A percentile compares a stretch with the other conserved stretches of the same genome.
Conservation (phyloP, 1,140 invertebrate genomes). For the Augochlora pura region DNA sequence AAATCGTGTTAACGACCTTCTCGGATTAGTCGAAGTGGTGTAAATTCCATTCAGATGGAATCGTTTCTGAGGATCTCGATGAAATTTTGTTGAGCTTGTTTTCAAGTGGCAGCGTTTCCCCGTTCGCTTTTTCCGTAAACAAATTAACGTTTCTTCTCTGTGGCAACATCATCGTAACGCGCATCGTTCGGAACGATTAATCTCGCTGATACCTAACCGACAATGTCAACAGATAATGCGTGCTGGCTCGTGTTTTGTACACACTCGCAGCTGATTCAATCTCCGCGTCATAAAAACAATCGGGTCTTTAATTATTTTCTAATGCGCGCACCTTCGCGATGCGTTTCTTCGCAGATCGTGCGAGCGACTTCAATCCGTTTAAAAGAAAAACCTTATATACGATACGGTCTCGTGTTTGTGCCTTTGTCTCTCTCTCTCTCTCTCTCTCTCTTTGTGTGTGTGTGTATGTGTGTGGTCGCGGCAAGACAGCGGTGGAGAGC, state of each 20-base stretch:
- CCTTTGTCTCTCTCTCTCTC: neutral
- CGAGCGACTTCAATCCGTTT: constrained; percentile 21
- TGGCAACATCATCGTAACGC: constrained; percentile 15
- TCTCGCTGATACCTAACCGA: constrained; percentile 23
- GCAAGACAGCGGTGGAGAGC: constrained; percentile 2
- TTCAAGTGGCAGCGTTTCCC: neutral
- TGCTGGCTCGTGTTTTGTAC: constrained; percentile 59
- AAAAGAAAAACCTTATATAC: constrained; percentile 4
- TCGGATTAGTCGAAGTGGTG: neutral
- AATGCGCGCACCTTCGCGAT: neutral
- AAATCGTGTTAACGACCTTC: neutral
- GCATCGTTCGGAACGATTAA: constrained; percentile 26
- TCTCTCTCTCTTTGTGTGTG: no score
- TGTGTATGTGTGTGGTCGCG: no score
- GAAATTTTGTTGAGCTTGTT: neutral
- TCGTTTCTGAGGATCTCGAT: no score
- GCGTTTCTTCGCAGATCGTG: neutral
- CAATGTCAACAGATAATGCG: constrained; percentile 57
- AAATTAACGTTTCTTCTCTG: neutral
- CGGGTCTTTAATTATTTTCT: constrained; percentile 28
- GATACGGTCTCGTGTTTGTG: neutral
- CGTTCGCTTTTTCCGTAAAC: no score
- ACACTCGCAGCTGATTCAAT: constrained; percentile 62
- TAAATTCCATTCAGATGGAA: neutral
- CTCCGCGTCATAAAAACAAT: constrained; percentile 39